Evolutionary conservation across 2,113 vertebrate genomes (phyloP).

Genomic region (Variabilichromis moorii): DNA sequence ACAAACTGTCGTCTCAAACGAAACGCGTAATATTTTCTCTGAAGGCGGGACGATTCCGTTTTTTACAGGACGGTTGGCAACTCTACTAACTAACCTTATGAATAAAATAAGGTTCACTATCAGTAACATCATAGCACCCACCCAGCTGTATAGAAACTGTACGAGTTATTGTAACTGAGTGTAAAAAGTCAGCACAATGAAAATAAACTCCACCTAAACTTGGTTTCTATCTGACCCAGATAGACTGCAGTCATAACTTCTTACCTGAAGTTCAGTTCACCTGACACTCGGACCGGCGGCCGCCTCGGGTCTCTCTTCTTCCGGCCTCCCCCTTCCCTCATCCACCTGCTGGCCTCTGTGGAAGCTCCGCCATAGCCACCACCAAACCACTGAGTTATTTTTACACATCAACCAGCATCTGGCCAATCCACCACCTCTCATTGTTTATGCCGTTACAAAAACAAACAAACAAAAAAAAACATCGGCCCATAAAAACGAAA

Average conservation of each 20-base stretch:
- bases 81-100: too few species aligned
- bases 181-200: too few species aligned
- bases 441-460: neutral
- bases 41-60: rapidly evolving
- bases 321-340: neutral
- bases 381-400: neutral
- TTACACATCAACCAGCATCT: neutral
- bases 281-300: neutral
- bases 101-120: too few species aligned
- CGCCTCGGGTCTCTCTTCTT: neutral
- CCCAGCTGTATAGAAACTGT: neutral
- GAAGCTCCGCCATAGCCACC: neutral
- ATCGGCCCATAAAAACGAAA: neutral
- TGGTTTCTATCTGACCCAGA: too few species aligned
- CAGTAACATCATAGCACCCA: neutral
- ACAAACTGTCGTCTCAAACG: rapidly evolving
- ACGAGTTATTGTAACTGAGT: rapidly evolving
- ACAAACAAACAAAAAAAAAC: rapidly evolving
- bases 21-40: too few species aligned
- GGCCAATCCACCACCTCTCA: neutral
- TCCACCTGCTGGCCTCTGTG: neutral
- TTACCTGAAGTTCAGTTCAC: neutral
- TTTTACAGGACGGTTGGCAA: too few species aligned
- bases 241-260: neutral
- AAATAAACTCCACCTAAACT: too few species aligned